Percentiles rank a stretch among this genome's conserved stretches.
Evolutionary conservation across 2,797 vertebrate genomes (phyloP).

Genomic region (Enteromius anoplus): DNA sequence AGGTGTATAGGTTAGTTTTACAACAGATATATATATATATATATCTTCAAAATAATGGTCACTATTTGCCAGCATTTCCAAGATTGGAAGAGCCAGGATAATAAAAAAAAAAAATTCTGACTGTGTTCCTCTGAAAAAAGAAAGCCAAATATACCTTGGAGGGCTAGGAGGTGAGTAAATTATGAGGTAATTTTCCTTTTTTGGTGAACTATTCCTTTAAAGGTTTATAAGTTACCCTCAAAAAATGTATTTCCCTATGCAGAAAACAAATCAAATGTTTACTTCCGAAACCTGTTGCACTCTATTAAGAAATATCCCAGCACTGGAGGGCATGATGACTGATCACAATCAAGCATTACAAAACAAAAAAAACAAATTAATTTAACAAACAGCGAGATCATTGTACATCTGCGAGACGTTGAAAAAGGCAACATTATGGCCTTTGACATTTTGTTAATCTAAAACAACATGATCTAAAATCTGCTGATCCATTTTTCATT

Average conservation of each 20-base stretch:
- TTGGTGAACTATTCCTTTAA: no score
- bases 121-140: no score
- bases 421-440: neutral
- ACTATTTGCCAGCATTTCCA: no score
- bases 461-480: constrained; percentile 17
- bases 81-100: no score
- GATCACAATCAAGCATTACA: neutral
- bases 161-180: no score
- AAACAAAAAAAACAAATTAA: neutral
- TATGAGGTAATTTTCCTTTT: no score
- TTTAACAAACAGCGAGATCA: constrained; percentile 3
- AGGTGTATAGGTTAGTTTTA: no score
- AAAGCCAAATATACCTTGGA: no score
- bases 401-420: neutral
- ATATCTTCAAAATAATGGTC: no score
- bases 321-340: neutral
- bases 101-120: no score
- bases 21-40: no score
- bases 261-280: neutral
- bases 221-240: neutral
- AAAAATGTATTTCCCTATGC: neutral
- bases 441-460: neutral
- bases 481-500: constrained; percentile 33
- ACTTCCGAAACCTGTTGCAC: neutral
- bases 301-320: neutral